Percentiles rank a stretch among this genome's conserved stretches.
These are phyloP conservation scores for Rhyacichthys aspro DNA, from an alignment of 2,797 vertebrate genomes.

Conservation along the genomic window DNA sequence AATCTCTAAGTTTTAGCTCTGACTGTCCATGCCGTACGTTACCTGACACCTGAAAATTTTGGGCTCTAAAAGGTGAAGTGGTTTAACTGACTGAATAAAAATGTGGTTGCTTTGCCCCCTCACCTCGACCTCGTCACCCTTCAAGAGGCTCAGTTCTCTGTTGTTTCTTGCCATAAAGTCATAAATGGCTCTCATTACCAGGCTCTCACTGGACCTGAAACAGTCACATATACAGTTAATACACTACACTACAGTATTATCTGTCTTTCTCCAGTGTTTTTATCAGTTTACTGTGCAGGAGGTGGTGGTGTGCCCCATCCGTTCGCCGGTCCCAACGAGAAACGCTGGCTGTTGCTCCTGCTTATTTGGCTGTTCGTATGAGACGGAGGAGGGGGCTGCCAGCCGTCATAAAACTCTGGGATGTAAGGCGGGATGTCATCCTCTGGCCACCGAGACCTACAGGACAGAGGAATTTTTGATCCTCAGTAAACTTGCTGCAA, in stretches of 20 bases:
- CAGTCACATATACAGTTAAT: background rate
- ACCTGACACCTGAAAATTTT: too few relatives aligned
- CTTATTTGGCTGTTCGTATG: slow-evolving; percentile 10
- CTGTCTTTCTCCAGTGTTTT: background rate
- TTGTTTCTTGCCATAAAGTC: slow-evolving; percentile 87
- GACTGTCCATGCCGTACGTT: too few relatives aligned
- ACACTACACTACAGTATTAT: background rate
- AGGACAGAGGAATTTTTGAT: background rate
- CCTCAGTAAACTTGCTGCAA: too few relatives aligned
- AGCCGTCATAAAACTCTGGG: slow-evolving; percentile 84
- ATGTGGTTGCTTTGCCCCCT: slow-evolving; percentile 6
- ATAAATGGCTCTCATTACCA: slow-evolving; percentile 78
- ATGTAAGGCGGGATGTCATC: slow-evolving; percentile 73
- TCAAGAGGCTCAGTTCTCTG: slow-evolving; percentile 84
- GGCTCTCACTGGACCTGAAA: slow-evolving; percentile 46
- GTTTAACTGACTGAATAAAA: too few relatives aligned
- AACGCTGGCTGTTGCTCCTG: slow-evolving; percentile 57
- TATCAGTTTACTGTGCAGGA: slow-evolving; percentile 48
- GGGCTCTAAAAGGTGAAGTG: too few relatives aligned
- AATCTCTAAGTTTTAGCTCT: too few relatives aligned
- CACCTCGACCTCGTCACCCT: slow-evolving; percentile 87
- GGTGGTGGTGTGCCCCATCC: slow-evolving; percentile 36
- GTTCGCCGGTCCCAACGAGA: slow-evolving; percentile 6
- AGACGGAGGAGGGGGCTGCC: slow-evolving; percentile 59
- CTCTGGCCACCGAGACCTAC: slow-evolving; percentile 78